Evolutionary conservation across 2,113 vertebrate species (phyloP), one percentile per base, ranked within the genome.

Genomic region (Ranitomeya imitator): DNA sequence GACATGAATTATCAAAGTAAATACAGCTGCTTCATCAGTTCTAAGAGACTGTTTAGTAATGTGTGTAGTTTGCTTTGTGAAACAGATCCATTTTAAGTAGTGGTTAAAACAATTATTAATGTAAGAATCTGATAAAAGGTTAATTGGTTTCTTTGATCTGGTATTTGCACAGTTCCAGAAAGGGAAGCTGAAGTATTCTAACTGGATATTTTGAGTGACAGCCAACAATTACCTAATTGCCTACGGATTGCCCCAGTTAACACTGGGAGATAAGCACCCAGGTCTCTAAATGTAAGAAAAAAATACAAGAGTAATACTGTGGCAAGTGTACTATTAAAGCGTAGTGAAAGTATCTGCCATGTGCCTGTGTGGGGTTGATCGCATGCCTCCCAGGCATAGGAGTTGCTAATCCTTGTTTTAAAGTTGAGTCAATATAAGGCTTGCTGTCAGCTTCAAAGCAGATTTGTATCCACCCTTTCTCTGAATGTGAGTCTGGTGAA

Each of bases 371-470:
- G 60, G 45, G 52, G 61, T 31, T 31, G 51, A 80, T 57, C 9
- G 61, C 63, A 55, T 59, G 86, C 86, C 86, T 80, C 77, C 82
- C n/a, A 87, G 86, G 78, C 86, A 80, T 52, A 65, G 13, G 51
- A 71, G 23, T 80, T 51, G 74, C 57, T 74, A 86, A 78, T 86
- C 55, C 73, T 63, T 80, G 78, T 87, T 87, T 76, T 55, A 87
- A 87, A 79, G 77, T 79, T 79, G 63, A 79, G 78, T 87, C 86
- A 87, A 57, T 87, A 59, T 80, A 67, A 54, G 16, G 2, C 52
- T 57, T 80, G 77, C 57, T 87, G 59, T 80, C 86, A 87, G 52
- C 61, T 80, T 87, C 61, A 80, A 80, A 87, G 63, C 73, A 71
- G 55, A 76, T 85, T 59, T 57, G 69, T 55, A 85, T 76, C 83